These are phyloP conservation scores for Columbina picui DNA, from an alignment of 2,113 vertebrate genomes.

Conservation along the genomic window DNA sequence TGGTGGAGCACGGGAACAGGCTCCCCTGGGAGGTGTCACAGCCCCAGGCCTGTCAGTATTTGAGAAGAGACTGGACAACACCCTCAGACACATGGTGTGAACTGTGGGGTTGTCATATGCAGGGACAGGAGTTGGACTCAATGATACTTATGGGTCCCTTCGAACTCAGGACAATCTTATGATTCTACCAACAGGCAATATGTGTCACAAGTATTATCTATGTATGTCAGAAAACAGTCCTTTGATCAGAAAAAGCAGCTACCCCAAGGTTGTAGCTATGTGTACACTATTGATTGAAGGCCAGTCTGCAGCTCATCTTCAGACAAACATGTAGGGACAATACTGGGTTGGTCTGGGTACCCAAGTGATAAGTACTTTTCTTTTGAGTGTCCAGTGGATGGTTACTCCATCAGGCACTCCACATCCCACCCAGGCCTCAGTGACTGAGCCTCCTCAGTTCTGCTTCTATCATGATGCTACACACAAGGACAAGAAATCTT, in stretches of 20 bases:
- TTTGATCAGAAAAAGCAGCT: not conserved
- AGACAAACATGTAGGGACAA: not conserved
- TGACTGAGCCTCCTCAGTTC: not conserved
- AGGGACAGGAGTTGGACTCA: too few species aligned
- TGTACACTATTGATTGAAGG: not conserved
- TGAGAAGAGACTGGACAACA: too few species aligned
- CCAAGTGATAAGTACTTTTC: not conserved
- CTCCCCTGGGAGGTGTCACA: too few species aligned
- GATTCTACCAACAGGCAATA: not conserved
- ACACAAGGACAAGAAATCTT: not conserved
- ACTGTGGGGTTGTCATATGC: too few species aligned
- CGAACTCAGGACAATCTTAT: too few species aligned
- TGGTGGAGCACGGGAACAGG: too few species aligned
- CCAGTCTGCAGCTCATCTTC: not conserved
- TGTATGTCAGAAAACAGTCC: not conserved
- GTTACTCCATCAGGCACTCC: not conserved
- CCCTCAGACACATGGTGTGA: too few species aligned
- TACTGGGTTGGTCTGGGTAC: not conserved
- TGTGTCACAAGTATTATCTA: not conserved
- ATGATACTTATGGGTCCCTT: too few species aligned
- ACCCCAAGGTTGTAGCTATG: accelerated
- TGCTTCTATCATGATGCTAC: not conserved
- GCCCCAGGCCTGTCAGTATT: too few species aligned
- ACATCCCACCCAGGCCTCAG: not conserved
- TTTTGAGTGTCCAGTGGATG: not conserved